Percentiles rank a stretch among this genome's conserved stretches.
These are phyloP conservation scores for Beroe ovata DNA, from an alignment of 37 sponge, comb jelly and placozoan species.

Conservation along the genomic window DNA sequence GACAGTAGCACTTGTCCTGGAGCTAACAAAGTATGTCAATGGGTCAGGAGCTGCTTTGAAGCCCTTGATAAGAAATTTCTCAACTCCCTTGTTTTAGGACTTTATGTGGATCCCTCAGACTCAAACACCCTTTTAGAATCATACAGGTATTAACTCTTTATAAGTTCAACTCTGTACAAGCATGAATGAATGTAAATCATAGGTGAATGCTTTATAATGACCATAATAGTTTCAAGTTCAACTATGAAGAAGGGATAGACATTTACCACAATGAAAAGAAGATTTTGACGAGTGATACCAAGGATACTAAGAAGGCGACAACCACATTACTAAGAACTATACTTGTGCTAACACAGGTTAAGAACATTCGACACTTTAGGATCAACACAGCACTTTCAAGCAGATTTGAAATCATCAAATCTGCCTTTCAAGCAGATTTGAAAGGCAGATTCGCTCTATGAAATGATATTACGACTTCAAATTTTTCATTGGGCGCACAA, in stretches of 20 bases:
- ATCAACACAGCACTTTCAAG: too few species aligned
- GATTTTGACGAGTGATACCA: slow-evolving; percentile 43
- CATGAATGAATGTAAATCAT: too few species aligned
- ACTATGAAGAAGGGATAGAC: slow-evolving; percentile 64
- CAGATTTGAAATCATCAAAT: too few species aligned
- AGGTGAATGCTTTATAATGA: too few species aligned
- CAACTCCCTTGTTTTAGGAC: slow-evolving; percentile 63
- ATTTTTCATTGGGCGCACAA: too few species aligned
- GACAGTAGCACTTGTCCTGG: slow-evolving; percentile 93
- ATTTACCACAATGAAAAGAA: slow-evolving; percentile 54
- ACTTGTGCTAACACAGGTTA: slow-evolving; percentile 87
- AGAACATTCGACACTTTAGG: too few species aligned
- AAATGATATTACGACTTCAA: too few species aligned
- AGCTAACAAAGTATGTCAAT: slow-evolving; percentile 77
- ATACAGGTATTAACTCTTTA: slow-evolving; percentile 45
- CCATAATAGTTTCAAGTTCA: slow-evolving; percentile 47
- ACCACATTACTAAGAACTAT: slow-evolving; percentile 86
- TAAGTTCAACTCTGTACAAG: too few species aligned
- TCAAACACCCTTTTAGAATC: slow-evolving; percentile 56
- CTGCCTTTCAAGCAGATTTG: too few species aligned
- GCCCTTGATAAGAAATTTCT: slow-evolving; percentile 92
- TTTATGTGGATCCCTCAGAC: slow-evolving; percentile 24
- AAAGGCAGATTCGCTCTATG: too few species aligned
- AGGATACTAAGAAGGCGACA: slow-evolving; percentile 83
- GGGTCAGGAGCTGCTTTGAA: slow-evolving; percentile 94